phyloP scores from a whole-genome alignment of 1,140 invertebrate genomes.

The Ostrea denselamellosa region DNA sequence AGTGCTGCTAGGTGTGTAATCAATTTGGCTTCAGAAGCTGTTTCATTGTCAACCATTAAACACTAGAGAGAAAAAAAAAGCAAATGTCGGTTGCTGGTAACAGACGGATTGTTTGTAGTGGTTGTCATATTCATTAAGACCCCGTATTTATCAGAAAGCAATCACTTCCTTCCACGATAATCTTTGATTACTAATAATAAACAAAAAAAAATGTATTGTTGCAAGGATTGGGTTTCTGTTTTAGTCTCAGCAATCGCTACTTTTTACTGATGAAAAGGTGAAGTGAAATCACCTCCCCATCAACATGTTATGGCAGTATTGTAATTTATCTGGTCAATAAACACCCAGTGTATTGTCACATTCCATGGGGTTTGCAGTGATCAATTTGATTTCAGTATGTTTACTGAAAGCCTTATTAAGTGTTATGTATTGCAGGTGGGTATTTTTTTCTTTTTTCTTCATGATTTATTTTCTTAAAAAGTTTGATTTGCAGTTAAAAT shows the following conservation, averaged over 20 bases:
- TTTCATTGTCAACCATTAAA: not conserved
- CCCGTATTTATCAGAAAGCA: slow-evolving; percentile 23
- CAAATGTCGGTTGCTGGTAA: not conserved
- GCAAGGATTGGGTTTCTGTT: not conserved
- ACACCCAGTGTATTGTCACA: not conserved
- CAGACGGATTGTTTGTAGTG: not conserved
- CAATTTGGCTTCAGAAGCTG: not conserved
- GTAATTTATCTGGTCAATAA: not conserved
- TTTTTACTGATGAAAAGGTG: slow-evolving; percentile 1
- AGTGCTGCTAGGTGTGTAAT: not conserved
- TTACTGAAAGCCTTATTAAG: not conserved
- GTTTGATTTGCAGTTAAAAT: not conserved
- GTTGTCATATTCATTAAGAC: slow-evolving; percentile 5
- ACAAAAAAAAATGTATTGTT: not conserved
- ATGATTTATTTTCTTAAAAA: not conserved
- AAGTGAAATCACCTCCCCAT: not conserved
- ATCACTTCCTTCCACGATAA: not conserved
- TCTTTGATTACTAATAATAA: not conserved
- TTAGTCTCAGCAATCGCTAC: not conserved
- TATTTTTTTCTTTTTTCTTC: not conserved
- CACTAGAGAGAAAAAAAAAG: not conserved
- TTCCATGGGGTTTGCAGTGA: not conserved
- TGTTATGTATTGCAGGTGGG: not conserved
- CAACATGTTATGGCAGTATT: not conserved
- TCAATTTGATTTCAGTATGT: not conserved